phyloP scores from a whole-genome alignment of 1,140 invertebrate genomes.

The Drosophila kikkawai region DNA sequence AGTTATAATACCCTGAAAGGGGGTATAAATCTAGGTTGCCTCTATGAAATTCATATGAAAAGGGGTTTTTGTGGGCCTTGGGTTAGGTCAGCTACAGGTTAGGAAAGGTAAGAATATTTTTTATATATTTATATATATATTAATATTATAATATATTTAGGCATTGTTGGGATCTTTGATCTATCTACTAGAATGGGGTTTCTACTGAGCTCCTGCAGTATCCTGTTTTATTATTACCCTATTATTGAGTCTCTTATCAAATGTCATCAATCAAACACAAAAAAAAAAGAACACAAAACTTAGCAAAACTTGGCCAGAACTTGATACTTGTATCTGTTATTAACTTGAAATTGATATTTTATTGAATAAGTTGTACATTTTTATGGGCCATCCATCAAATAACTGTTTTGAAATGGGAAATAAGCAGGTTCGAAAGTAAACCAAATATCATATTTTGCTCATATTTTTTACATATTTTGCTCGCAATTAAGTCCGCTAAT shows the following conservation, averaged over 20 bases:
- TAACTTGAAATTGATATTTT: constrained; percentile 12
- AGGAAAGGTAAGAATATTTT: too few species aligned
- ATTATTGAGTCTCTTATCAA: background rate
- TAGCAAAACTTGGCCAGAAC: background rate
- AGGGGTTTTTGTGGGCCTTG: too few species aligned
- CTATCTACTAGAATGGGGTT: too few species aligned
- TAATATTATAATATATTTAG: too few species aligned
- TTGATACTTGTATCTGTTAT: background rate
- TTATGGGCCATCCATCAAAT: background rate
- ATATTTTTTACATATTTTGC: background rate
- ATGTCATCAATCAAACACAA: constrained; percentile 9
- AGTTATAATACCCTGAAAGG: too few species aligned
- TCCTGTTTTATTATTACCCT: background rate
- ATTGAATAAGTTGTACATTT: constrained; percentile 8
- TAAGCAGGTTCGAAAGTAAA: background rate
- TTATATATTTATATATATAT: too few species aligned
- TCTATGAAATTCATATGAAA: too few species aligned
- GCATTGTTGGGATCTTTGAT: too few species aligned
- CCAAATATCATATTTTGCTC: background rate
- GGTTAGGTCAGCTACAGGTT: too few species aligned
- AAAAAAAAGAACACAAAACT: background rate
- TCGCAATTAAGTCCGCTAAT: constrained; percentile 14
- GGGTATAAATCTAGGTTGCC: too few species aligned
- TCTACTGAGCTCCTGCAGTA: background rate
- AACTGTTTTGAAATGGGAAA: background rate